Percentiles rank a stretch among this genome's conserved stretches.
Conservation (phyloP, 2,113 vertebrate genomes). For the Junco hyemalis region DNA sequence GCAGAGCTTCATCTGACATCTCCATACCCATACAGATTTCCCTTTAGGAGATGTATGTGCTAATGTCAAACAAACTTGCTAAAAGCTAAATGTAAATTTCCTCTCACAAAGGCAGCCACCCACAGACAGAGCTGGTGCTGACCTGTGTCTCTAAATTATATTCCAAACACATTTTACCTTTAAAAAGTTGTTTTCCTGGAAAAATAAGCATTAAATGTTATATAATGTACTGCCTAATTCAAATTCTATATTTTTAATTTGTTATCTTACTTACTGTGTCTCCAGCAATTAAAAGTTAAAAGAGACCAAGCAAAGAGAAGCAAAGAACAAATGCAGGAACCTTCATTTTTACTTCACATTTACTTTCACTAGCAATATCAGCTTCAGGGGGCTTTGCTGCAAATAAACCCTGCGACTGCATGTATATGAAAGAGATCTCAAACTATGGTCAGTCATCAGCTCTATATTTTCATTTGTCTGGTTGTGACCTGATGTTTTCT, state of each 20-base stretch:
- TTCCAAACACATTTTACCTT: not conserved
- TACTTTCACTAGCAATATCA: not conserved
- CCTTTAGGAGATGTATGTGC: not conserved
- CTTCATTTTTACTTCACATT: not conserved
- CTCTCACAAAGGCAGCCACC: not conserved
- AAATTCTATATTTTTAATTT: not conserved
- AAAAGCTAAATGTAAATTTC: not conserved
- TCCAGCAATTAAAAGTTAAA: not conserved
- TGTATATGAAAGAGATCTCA: not conserved
- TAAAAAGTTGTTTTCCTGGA: not conserved
- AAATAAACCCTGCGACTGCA: not conserved
- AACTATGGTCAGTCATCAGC: not conserved
- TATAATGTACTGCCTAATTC: not conserved
- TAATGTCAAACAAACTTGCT: not conserved
- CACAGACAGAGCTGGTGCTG: not conserved
- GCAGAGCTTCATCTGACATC: not conserved
- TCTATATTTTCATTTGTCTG: not conserved
- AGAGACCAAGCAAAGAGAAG: not conserved
- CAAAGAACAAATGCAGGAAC: not conserved
- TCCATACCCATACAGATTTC: not conserved
- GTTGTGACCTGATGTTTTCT: not conserved
- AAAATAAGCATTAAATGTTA: not conserved
- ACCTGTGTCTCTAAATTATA: not conserved
- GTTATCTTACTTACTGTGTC: not conserved
- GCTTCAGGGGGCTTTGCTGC: not conserved